Evolutionary conservation across 2,888 invertebrate genomes (phyloP).

Genomic region (Micoletzkya japonica): DNA sequence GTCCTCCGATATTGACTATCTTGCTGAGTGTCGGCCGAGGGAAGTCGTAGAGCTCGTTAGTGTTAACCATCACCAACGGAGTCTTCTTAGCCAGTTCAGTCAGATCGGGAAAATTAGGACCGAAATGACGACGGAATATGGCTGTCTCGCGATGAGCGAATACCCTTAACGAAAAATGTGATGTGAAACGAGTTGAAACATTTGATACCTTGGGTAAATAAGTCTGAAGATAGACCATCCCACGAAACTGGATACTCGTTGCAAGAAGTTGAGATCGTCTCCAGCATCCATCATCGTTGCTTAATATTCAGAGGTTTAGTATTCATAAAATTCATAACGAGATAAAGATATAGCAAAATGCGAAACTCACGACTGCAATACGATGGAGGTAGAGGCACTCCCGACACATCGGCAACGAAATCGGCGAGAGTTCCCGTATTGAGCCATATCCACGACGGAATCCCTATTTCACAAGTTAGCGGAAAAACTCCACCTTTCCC

Average conservation of each 20-base stretch:
- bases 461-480: too few species aligned
- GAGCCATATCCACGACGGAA: conserved; percentile 57
- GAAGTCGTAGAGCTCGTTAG: conserved; percentile 50
- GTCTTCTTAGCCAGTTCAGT: conserved; percentile 28
- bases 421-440: conserved; percentile 49
- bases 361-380: conserved; percentile 45
- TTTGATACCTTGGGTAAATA: conserved; percentile 27
- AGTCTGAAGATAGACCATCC: conserved; percentile 40
- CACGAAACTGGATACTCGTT: conserved; percentile 43
- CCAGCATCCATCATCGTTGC: conserved; percentile 47
- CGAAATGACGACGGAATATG: conserved; percentile 34
- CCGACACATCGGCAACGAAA: conserved; percentile 42
- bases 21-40: conserved; percentile 52
- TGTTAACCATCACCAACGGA: conserved; percentile 45
- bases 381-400: conserved; percentile 49
- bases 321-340: not conserved
- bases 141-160: conserved; percentile 31
- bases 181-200: not conserved
- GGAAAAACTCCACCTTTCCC: not conserved
- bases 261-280: conserved; percentile 48
- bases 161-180: conserved; percentile 1
- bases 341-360: not conserved
- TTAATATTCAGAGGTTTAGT: conserved; percentile 24
- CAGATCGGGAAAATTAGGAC: conserved; percentile 39
- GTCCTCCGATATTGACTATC: conserved; percentile 50